Percentiles rank a stretch among this genome's conserved stretches.
Evolutionary conservation across 2,797 vertebrate species (phyloP).

Genomic region (Pteronotus mesoamericanus): DNA sequence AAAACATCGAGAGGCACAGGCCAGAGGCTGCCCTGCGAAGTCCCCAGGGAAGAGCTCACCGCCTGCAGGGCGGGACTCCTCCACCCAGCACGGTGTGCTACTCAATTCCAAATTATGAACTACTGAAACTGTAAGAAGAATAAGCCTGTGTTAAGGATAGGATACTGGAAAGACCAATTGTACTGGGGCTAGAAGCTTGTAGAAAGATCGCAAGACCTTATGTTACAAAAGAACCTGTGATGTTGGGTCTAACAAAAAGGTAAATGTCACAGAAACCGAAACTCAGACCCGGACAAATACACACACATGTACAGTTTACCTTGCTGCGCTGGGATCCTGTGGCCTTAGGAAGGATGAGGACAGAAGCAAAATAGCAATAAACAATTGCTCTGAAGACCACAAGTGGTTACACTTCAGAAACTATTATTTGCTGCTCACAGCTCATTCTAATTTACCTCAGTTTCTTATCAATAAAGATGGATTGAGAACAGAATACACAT

Average conservation of each 20-base stretch:
- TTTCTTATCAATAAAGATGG: background rate
- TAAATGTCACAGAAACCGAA: slow-evolving; percentile 79
- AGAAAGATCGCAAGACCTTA: slow-evolving; percentile 62
- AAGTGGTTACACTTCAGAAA: slow-evolving; percentile 61
- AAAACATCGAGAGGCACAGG: background rate
- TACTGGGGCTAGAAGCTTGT: slow-evolving; percentile 37
- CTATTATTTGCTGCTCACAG: background rate
- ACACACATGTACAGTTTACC: slow-evolving; percentile 84
- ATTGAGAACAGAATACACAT: slow-evolving; percentile 10
- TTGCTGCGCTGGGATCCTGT: slow-evolving; percentile 88
- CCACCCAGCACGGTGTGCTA: background rate
- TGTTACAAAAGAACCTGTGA: slow-evolving; percentile 76
- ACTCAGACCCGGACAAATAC: slow-evolving; percentile 85
- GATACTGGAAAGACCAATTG: slow-evolving; percentile 39
- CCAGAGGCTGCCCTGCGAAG: background rate
- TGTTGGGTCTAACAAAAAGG: slow-evolving; percentile 82
- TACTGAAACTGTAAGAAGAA: slow-evolving; percentile 48
- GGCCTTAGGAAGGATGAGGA: slow-evolving; percentile 86
- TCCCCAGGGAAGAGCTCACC: background rate
- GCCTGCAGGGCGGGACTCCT: background rate
- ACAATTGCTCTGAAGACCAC: slow-evolving; percentile 79
- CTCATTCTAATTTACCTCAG: slow-evolving; percentile 16
- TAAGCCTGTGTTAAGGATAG: slow-evolving; percentile 33
- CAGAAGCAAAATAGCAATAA: slow-evolving; percentile 86
- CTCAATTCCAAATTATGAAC: slow-evolving; percentile 41